Conservation (phyloP, 2,888 invertebrate genomes). For the Craniophora ligustri region DNA sequence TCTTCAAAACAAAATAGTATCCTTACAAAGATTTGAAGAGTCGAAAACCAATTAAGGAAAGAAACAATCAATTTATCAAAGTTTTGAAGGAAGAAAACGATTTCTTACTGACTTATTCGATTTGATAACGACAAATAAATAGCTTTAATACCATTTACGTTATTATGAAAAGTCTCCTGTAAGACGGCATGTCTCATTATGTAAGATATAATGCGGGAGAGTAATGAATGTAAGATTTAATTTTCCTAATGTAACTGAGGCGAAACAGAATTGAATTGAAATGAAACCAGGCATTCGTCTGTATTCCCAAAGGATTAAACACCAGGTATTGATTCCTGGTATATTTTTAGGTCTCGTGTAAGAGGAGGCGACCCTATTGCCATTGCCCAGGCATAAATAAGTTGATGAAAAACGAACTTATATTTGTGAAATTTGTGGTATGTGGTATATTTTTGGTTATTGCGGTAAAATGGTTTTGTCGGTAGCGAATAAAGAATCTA, state of each 20-base stretch:
- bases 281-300: neutral
- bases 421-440: too few species aligned
- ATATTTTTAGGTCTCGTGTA: too few species aligned
- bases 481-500: too few species aligned
- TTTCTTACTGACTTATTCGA: constrained; percentile 59
- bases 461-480: too few species aligned
- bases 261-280: neutral
- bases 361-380: neutral
- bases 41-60: constrained; percentile 41
- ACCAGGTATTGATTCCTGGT: too few species aligned
- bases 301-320: too few species aligned
- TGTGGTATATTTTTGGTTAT: too few species aligned
- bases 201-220: neutral
- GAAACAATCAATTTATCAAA: constrained; percentile 23
- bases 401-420: too few species aligned
- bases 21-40: constrained; percentile 15
- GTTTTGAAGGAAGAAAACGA: constrained; percentile 42
- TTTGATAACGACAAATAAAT: too few species aligned
- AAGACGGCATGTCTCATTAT: neutral
- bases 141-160: too few species aligned
- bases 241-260: constrained; percentile 25
- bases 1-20: constrained; percentile 10
- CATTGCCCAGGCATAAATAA: too few species aligned
- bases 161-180: neutral
- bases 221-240: constrained; percentile 6